A percentile compares a stretch with the other conserved stretches of the same genome.
Evolutionary conservation across 2,113 vertebrate genomes (phyloP).

Genomic region (Nothobranchius furzeri): DNA sequence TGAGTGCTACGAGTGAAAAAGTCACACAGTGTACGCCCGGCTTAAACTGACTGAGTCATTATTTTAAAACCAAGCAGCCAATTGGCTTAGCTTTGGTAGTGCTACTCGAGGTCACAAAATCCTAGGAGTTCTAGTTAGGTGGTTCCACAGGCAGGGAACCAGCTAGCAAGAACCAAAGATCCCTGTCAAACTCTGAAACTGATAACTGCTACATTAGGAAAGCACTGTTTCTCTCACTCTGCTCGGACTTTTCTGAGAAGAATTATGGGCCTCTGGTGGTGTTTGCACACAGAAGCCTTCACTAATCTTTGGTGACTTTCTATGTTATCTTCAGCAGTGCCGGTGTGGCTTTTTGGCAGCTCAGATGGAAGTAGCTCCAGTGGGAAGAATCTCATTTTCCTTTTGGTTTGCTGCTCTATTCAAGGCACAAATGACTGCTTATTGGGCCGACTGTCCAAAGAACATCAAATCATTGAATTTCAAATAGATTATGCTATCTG

Average conservation of each 20-base stretch:
- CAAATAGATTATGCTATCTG: constrained; percentile 25
- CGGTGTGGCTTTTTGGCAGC: not conserved
- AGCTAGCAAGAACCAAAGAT: not conserved
- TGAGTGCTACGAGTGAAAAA: too few relatives aligned
- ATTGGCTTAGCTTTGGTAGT: too few relatives aligned
- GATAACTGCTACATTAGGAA: not conserved
- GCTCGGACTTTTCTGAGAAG: not conserved
- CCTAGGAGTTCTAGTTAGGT: not conserved
- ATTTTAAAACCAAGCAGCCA: too few relatives aligned
- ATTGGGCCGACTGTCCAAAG: constrained; percentile 23
- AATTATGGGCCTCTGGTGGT: constrained; percentile 2
- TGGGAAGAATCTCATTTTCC: constrained; percentile 28
- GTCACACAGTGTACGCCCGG: too few relatives aligned
- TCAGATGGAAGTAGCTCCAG: not conserved
- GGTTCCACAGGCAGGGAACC: constrained; percentile 27
- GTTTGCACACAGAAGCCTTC: constrained; percentile 3
- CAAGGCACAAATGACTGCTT: constrained; percentile 28
- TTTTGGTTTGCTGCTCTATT: constrained; percentile 27
- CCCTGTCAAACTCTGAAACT: constrained; percentile 27
- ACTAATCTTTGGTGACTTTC: constrained; percentile 43
- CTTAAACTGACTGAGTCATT: too few relatives aligned
- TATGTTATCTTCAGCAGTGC: constrained; percentile 40
- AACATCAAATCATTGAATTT: constrained; percentile 36
- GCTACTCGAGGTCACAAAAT: too few relatives aligned
- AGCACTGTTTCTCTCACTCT: not conserved